phyloP scores from a whole-genome alignment of 2,113 vertebrate species.

The Cynopterus brachyotis region DNA sequence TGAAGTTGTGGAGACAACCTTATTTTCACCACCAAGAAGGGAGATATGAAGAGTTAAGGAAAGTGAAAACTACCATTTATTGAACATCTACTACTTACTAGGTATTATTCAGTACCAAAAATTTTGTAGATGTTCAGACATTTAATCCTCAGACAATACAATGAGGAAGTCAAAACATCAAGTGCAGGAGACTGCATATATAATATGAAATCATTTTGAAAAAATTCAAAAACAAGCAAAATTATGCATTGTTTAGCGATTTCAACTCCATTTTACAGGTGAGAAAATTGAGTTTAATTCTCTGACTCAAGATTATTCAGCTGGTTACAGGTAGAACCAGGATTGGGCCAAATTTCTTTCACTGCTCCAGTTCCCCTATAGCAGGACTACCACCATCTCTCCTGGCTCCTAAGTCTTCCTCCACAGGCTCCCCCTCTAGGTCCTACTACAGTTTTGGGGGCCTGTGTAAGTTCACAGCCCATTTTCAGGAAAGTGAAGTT shows the following conservation, averaged over 20 bases:
- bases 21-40: not conserved
- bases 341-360: not conserved
- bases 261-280: not conserved
- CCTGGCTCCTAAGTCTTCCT: not conserved
- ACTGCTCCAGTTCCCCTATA: not conserved
- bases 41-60: not conserved
- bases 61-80: not conserved
- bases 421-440: not conserved
- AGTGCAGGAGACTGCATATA: not conserved
- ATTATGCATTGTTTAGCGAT: not conserved
- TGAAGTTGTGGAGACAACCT: not conserved
- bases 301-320: not conserved
- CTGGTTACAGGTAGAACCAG: not conserved
- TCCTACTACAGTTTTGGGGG: not conserved
- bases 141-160: not conserved
- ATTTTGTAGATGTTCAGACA: not conserved
- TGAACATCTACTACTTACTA: not conserved
- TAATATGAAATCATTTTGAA: not conserved
- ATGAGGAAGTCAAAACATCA: not conserved
- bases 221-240: not conserved
- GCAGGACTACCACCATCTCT: not conserved
- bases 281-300: not conserved
- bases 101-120: not conserved
- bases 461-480: not conserved
- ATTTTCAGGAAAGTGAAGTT: not conserved